phyloP scores from a whole-genome alignment of 2,888 invertebrate species.

The Protodeltote pygarga region DNA sequence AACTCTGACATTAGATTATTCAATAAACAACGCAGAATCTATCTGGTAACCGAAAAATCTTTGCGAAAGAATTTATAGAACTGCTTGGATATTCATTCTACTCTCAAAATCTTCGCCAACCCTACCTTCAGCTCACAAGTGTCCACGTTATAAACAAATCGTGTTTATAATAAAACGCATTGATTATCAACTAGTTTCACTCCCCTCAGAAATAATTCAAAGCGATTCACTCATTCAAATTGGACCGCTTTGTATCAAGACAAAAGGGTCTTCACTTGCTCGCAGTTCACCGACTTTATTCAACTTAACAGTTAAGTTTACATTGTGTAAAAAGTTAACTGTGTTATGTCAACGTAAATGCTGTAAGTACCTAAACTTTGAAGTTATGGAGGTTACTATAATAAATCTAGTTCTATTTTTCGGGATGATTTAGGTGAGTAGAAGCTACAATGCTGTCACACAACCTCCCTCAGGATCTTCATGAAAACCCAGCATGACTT shows the following conservation, averaged over 20 bases:
- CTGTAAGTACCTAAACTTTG: too few species aligned
- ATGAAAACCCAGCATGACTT: too few species aligned
- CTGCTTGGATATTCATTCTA: not conserved
- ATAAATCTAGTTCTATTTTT: too few species aligned
- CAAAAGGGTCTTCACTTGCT: slow-evolving; percentile 43
- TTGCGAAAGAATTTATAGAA: too few species aligned
- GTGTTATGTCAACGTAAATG: too few species aligned
- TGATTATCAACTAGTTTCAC: slow-evolving; percentile 53
- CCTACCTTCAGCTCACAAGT: slow-evolving; percentile 52
- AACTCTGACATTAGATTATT: too few species aligned
- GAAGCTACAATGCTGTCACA: too few species aligned
- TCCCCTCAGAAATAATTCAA: slow-evolving; percentile 47
- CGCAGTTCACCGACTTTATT: slow-evolving; percentile 41
- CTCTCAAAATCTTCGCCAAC: slow-evolving; percentile 13
- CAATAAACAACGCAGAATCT: too few species aligned
- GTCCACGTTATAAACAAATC: slow-evolving; percentile 57
- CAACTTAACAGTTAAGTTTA: slow-evolving; percentile 3
- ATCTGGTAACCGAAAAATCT: too few species aligned
- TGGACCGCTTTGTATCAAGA: slow-evolving; percentile 44
- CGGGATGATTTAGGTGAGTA: too few species aligned
- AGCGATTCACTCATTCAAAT: slow-evolving; percentile 57
- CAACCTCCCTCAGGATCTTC: too few species aligned
- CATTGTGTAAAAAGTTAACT: slow-evolving; percentile 3
- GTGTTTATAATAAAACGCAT: slow-evolving; percentile 57
- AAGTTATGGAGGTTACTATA: too few species aligned